Conservation (phyloP, 2,797 vertebrate species). For the Philypnodon macrostomus region DNA sequence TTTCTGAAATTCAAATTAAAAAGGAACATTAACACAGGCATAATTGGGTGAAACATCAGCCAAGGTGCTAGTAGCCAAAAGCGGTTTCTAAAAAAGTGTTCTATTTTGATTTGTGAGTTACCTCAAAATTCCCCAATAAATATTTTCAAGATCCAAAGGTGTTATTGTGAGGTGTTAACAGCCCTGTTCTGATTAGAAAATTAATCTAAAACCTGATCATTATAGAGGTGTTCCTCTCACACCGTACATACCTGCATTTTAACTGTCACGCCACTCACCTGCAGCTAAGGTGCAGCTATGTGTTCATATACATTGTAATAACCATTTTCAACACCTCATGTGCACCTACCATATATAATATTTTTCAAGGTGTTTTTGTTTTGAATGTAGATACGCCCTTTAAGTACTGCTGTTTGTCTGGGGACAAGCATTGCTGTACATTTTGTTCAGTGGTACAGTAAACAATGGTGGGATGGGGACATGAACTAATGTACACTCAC, state of each 20-base stretch:
- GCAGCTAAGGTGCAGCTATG: not conserved
- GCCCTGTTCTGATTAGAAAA: not conserved
- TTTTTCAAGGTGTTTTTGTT: not conserved
- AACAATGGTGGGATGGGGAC: too few species aligned
- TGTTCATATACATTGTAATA: not conserved
- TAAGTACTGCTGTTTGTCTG: too few species aligned
- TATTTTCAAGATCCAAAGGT: too few species aligned
- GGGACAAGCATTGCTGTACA: too few species aligned
- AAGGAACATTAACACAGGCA: too few species aligned
- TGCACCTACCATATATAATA: not conserved
- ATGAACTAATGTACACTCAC: too few species aligned
- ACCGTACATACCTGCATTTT: not conserved
- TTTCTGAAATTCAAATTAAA: too few species aligned
- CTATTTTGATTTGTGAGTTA: not conserved
- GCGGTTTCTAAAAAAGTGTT: not conserved
- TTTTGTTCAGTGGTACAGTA: too few species aligned
- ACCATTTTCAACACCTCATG: not conserved
- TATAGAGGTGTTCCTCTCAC: not conserved
- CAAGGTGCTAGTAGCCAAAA: not conserved
- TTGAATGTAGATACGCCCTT: not conserved
- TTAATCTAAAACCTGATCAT: not conserved
- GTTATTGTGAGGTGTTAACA: constrained; percentile 1
- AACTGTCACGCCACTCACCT: not conserved
- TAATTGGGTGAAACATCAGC: too few species aligned
- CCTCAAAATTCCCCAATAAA: not conserved